Base-by-base conservation (phyloP, 2,113 vertebrate species). In the Lucifuga dentata region DNA sequence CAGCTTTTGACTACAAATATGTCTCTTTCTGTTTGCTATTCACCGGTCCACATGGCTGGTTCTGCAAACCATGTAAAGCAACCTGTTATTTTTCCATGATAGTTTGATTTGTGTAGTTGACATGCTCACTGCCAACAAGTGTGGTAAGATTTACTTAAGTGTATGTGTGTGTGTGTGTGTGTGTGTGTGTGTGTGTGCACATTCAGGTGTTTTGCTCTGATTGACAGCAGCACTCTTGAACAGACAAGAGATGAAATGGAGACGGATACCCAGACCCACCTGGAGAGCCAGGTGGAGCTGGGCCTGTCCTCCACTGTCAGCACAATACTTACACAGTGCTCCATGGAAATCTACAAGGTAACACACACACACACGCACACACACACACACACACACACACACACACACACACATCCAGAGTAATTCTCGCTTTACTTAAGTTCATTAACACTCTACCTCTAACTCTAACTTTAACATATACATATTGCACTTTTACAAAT, bases 241-340 rank as follows among this genome's bases (percentile, higher is more conserved):
- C 97, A 99, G 91, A 99, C 97, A 1, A 93, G 97, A 76, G 97
- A 97, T 64, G 97, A 99, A 91, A 98, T 92, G 7, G 97, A 98
- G 92, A 99, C 96, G 2, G 97, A 99, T 85, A 98, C 97, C 69
- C 98, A 98, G 95, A 98, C 96, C 81, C 97, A 98, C 57, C 83
- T 98, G 72, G 98, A 99, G 90, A 99, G 96, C 85, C 90, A 98
- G 72, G 97, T 99, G 57, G 97, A 99, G 78, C 89, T 99, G 64
- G 97, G 97, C 53, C 92, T 99, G 26, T 98, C 96, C 63, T 98
- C 97, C 33, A 98, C 98, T 1, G 97, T 99, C 87, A 99, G 95
- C 92, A 98, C 97, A 70, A 93, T 98, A 81, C 94, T 98, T 29
- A 99, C 96, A 11, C 97, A 99, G 46, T 97, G 96, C 80, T 98